A percentile compares a stretch with the other conserved stretches of the same genome.
Conservation (phyloP, 2,797 vertebrate genomes). For the Linurgus olivaceus region DNA sequence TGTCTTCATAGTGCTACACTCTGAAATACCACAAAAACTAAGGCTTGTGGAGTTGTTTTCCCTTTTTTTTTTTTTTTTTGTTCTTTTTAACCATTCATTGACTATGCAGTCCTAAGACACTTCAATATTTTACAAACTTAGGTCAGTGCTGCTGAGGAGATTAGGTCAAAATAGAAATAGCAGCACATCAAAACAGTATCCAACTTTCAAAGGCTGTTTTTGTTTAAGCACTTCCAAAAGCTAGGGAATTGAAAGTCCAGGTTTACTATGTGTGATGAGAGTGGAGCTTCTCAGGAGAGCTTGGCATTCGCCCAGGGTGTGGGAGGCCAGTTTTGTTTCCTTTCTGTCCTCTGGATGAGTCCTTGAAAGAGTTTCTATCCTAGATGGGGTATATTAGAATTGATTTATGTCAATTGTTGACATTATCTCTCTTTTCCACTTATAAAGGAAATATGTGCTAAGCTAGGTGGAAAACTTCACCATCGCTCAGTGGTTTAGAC, state of each 20-base stretch:
- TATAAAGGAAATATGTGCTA: not conserved
- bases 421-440: not conserved
- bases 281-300: not conserved
- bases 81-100: not conserved
- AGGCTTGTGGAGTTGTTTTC: accelerated
- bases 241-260: not conserved
- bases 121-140: not conserved
- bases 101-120: not conserved
- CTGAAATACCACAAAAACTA: not conserved
- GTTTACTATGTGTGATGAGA: not conserved
- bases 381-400: not conserved
- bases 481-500: not conserved
- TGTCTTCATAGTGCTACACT: not conserved
- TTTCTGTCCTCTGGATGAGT: not conserved
- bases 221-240: not conserved
- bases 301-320: not conserved
- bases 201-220: not conserved
- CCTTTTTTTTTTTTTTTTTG: no score
- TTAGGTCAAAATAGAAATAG: not conserved
- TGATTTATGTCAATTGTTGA: not conserved
- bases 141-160: not conserved
- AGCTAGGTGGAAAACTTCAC: not conserved
- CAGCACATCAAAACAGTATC: not conserved
- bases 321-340: not conserved
- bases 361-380: not conserved